phyloP scores from a whole-genome alignment of 2,797 vertebrate species.

The Rhinatrema bivittatum region DNA sequence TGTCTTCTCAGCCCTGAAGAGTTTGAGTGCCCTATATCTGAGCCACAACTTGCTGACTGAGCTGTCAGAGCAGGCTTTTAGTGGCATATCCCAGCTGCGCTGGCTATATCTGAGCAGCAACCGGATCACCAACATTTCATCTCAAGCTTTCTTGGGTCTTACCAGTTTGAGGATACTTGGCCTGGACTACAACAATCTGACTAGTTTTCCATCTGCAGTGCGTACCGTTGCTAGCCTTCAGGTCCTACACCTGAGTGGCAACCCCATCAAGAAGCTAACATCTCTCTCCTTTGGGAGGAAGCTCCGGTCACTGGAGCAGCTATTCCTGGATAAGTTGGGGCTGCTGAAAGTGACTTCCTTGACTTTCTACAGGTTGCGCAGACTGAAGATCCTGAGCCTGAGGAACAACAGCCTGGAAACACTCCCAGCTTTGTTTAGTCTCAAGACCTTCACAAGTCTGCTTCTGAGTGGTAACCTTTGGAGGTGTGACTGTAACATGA shows the following conservation, averaged over 20 bases:
- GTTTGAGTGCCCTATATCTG: slow-evolving; percentile 9
- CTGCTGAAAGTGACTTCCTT: background rate
- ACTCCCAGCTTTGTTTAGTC: background rate
- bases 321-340: slow-evolving; percentile 9
- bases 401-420: slow-evolving; percentile 11
- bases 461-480: slow-evolving; percentile 18
- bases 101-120: slow-evolving; percentile 11
- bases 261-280: background rate
- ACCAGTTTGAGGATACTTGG: background rate
- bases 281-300: background rate
- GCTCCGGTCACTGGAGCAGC: background rate
- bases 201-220: background rate
- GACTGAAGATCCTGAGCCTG: slow-evolving; percentile 13
- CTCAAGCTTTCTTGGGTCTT: background rate
- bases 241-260: slow-evolving; percentile 1
- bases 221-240: rapidly evolving
- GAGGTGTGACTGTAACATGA: slow-evolving; percentile 17
- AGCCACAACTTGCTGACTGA: slow-evolving; percentile 9
- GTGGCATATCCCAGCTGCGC: background rate
- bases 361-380: background rate
- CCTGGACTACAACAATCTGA: slow-evolving; percentile 12
- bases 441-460: slow-evolving; percentile 2
- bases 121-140: slow-evolving; percentile 1
- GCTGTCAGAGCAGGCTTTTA: background rate
- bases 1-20: slow-evolving; percentile 11